Evolutionary conservation across 2,797 vertebrate species (phyloP), one percentile per base, ranked within the genome.

Genomic region (Helicolenus hilgendorfi): DNA sequence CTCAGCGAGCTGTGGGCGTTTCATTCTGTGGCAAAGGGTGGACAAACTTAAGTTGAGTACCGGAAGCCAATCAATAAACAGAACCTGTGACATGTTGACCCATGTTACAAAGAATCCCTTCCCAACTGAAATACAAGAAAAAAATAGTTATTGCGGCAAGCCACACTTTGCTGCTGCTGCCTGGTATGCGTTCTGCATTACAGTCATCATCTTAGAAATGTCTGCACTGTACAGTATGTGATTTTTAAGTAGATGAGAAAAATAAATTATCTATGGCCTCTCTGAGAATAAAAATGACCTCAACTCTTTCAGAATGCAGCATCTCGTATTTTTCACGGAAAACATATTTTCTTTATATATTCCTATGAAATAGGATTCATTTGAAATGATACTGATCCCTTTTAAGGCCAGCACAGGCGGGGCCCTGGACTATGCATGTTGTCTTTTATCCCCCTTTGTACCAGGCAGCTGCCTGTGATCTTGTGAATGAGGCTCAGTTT

Each of bases 321-420:
- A 13, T 72, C 8, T 64, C 63, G 2, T 71, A 29, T 22, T 53
- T 69, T 67, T 72, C 56, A 53, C 31, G 75, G 7, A 15, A 15
- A 53, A n/a, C 60, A 3, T 68, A 41, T 84, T 35, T 45, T 70
- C 62, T 65, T 75, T 62, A 33, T 35, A 65, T 31, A 74, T 86
- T 85, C 58, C 22, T 11, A 45, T 77, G 2, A 79, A 89, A 67
- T 22, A 64, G 41, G 63, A 89, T 77, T 85, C 3, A 79, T 79
- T 63, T 77, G 68, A 10, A 91, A 84, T 84, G 86, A 90, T 86
- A 67, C 88, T 82, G 60, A 88, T 70, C 35, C 29, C 11, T 55
- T 79, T 81, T 79, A 36, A 73, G 69, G 29, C 33, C 67, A 75
- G 29, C n/a, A 22, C 24, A 15, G 53, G 36, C 60, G 75, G 60